Evolutionary conservation across 1,140 invertebrate genomes (phyloP), one percentile per base, ranked within the genome.

Genomic region (Drosophila bipectinata): DNA sequence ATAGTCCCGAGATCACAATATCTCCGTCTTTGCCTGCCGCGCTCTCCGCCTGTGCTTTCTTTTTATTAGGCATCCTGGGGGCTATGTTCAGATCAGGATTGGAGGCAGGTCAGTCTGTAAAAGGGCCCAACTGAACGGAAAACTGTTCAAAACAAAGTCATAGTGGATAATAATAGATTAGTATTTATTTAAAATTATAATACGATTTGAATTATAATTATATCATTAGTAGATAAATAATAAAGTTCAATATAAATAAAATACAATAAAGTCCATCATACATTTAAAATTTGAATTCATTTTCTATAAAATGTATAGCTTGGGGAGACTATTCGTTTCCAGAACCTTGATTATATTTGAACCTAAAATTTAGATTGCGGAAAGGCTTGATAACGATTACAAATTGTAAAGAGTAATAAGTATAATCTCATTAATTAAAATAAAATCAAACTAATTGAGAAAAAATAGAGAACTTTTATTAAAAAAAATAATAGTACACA

Each of bases 1-100:
- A 98, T 64, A 99, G 94, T 44, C 98, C 98, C 32, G 95, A 95
- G 72, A 99, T 96, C 47, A 98, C 97, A 64, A 99, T 94, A 37
- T 98, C 97, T 49, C 45, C 66, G 12, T 69, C 67, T 4, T 62
- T 60, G n/a, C 21, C 54, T 18, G 60, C 39, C 34, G 48, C n/a
- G 3, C 49, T 47, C 4, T 49, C 37, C 8, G 39, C 34, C n/a
- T 66, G 68, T 12, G 41, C 4, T 57, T 81, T 87, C 49, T 71
- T 80, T 47, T 66, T 79, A 12, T 55, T 79, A 12, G 76, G 51
- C 83, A 87, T 87, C 55, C 57, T 79, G 12, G 10, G 24, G 52
- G 37, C 34, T 59, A 6, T 54, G 26, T 61, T 44, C 44, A 60
- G 64, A 77, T 77, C 73, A 73, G 54, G 24, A 51, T 67, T 53